Evolutionary conservation across 1,140 invertebrate species (phyloP).

Genomic region (Cyrtorhinus lividipennis): DNA sequence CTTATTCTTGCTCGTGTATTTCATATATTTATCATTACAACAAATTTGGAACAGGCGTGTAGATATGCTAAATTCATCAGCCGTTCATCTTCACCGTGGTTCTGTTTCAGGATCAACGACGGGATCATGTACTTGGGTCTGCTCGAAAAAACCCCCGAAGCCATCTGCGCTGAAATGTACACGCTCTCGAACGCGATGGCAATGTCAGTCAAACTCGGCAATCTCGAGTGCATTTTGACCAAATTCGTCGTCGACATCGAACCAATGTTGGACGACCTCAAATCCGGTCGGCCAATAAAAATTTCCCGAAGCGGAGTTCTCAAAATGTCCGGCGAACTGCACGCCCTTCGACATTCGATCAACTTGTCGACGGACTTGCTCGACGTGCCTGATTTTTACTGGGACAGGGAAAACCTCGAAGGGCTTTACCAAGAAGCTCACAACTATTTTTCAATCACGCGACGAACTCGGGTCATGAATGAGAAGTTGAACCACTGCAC

Average conservation of each 20-base stretch:
- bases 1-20: no score
- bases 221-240: slow-evolving; percentile 54
- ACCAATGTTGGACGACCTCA: slow-evolving; percentile 42
- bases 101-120: slow-evolving; percentile 31
- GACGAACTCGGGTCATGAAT: slow-evolving; percentile 84
- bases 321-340: slow-evolving; percentile 81
- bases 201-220: slow-evolving; percentile 78
- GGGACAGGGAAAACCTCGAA: slow-evolving; percentile 83
- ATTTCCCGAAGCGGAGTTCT: slow-evolving; percentile 58
- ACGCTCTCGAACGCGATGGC: slow-evolving; percentile 81
- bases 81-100: no score
- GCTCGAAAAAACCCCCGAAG: slow-evolving; percentile 18
- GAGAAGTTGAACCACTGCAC: slow-evolving; percentile 86
- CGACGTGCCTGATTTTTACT: slow-evolving; percentile 93
- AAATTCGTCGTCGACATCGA: not conserved
- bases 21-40: no score
- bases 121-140: slow-evolving; percentile 30
- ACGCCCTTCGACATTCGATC: slow-evolving; percentile 72
- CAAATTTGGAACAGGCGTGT: no score
- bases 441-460: slow-evolving; percentile 66
- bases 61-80: no score
- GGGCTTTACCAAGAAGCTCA: slow-evolving; percentile 62
- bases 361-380: slow-evolving; percentile 86
- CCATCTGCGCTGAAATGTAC: slow-evolving; percentile 48
- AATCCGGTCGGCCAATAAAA: slow-evolving; percentile 46